These are phyloP conservation scores for Megaceryle torquata DNA, from an alignment of 2,113 vertebrate species.

Conservation along the genomic window DNA sequence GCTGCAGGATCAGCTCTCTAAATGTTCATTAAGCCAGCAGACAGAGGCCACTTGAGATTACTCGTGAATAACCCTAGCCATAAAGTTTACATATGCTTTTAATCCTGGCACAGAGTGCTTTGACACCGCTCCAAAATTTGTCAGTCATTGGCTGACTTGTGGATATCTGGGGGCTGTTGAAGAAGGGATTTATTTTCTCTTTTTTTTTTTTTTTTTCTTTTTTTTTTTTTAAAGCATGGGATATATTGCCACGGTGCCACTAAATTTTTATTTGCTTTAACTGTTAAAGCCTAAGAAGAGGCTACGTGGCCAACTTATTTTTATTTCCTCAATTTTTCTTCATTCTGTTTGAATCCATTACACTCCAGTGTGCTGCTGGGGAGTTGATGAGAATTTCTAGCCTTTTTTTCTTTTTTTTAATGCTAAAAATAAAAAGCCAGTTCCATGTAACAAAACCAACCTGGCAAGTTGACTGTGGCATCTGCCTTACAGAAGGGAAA, in stretches of 20 bases:
- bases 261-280: background rate
- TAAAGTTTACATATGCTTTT: constrained; percentile 59
- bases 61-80: background rate
- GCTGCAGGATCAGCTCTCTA: constrained; percentile 31
- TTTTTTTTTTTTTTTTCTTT: background rate
- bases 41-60: constrained; percentile 35
- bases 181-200: background rate
- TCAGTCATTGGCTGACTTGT: constrained; percentile 41
- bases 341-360: background rate
- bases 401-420: background rate
- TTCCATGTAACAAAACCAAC: background rate
- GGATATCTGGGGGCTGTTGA: constrained; percentile 35
- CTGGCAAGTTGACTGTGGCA: background rate
- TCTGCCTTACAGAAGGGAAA: background rate
- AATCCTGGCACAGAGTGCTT: constrained; percentile 41
- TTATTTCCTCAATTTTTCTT: background rate
- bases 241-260: background rate
- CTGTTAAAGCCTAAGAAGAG: background rate
- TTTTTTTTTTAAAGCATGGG: background rate
- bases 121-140: constrained; percentile 38
- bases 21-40: constrained; percentile 42
- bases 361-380: background rate
- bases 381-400: constrained; percentile 44
- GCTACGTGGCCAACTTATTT: background rate
- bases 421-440: background rate